Base-by-base conservation (phyloP, 2,888 invertebrate species). In the Andrena minutula region DNA sequence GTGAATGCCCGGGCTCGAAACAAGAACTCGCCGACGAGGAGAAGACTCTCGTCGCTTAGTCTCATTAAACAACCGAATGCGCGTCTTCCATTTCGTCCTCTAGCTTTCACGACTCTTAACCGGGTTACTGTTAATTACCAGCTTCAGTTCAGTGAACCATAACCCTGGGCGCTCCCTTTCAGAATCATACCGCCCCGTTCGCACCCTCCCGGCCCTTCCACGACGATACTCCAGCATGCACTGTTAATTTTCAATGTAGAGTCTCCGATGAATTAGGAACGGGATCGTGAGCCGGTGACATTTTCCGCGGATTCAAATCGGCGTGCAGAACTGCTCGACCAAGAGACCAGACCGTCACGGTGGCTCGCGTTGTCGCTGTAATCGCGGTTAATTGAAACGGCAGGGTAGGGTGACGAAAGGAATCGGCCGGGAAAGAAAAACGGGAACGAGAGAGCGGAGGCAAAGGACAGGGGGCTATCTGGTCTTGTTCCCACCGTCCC, bases 351-450 rank as follows among this genome's bases (percentile, higher is more conserved):
- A 85, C 75, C 82, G 66, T 83, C 77, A 84, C 82, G 23, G 73
- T 64, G 83, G 41, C 41, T 41, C 41, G 20, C 84, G 86, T 89
- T 89, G 89, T 89, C 88, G 70, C 82, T 86, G 86, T 89, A 88
- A 91, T 91, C 90, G 88, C 84, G 79, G 75, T 88, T 89, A 91
- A 91, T 92, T 91, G 90, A 92, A 92, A 90, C 88, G 86, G 82
- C 86, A 10, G 53, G 35, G 30, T 16, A 26, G 26, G 49, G 60
- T 61, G 65, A 79, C 66, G 65, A 47, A 66, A 69, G 56, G 28
- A 30, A 30, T 32, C 53, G 26, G 26, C 10, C 41, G 51, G 51
- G 16, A 35, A 30, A 65, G 41, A 56, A 7, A 26, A 41, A 69
- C 12, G 56, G 71, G 12, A 63, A 58, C 41, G 20, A 30, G 16